Base-by-base conservation (phyloP, 2,888 invertebrate species). In the Idaea straminata region DNA sequence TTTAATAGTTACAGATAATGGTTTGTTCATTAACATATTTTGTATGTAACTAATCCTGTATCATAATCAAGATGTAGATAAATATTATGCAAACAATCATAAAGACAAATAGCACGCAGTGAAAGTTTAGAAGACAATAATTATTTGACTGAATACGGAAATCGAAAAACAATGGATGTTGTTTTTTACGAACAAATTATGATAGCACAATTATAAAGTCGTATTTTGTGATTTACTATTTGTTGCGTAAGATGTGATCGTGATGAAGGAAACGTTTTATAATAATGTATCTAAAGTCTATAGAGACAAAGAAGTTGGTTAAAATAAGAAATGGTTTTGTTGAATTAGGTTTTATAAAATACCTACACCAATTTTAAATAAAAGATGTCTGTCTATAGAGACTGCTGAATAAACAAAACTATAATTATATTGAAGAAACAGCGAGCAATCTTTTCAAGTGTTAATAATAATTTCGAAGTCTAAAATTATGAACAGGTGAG, bases 11-110 rank as follows among this genome's bases (percentile, higher is more conserved):
- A 25, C 25, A 25, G 1, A 25, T 25, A 25, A 25, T 25, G 25
- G 25, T 25, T 25, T 2, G 25, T 25, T 25, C 3, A 25, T 25
- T 25, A 25, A 25, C 25, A 25, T 25, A 25, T 25, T 25, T 25
- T 25, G 25, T 25, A 25, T 25, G 25, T 25, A 25, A 25, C 25
- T 25, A 25, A 25, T 25, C 47, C 47, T 7, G 47, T 47, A 47
- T 47, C 2, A 47, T 63, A 68, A 68, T 64, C 64, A 63, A 66
- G 64, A 62, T 64, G 60, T 66, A 66, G 68, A 64, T 64, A 66
- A 66, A 59, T 66, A 66, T 68, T 66, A 68, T 64, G 66, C 68
- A 66, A 68, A 68, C 68, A 66, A 66, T 66, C 66, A 68, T 66
- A 66, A 66, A 64, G 64, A 38, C 63, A 63, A 62, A 66, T 66